Evolutionary conservation across 2,888 invertebrate species (phyloP).

Genomic region (Acleris literana): DNA sequence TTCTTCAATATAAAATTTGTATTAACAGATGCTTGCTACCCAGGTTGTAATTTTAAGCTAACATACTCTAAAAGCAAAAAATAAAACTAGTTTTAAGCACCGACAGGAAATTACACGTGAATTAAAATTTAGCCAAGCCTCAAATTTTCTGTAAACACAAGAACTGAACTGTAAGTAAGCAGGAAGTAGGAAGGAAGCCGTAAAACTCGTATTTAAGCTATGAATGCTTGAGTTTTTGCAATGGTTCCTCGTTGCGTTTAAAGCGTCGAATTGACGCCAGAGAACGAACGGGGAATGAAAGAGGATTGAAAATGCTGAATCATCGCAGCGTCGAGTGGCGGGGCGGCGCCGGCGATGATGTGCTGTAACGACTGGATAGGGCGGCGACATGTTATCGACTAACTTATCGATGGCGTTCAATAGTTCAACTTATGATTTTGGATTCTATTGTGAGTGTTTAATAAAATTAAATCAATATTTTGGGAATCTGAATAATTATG

Average conservation of each 20-base stretch:
- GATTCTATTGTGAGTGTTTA: too few species aligned
- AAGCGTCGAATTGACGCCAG: slow-evolving; percentile 65
- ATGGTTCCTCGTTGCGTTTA: slow-evolving; percentile 55
- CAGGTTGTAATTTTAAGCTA: background rate
- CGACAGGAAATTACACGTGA: too few species aligned
- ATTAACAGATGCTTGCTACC: background rate
- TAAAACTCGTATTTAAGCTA: slow-evolving; percentile 25
- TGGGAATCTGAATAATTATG: too few species aligned
- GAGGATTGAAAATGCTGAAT: slow-evolving; percentile 81
- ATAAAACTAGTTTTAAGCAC: too few species aligned
- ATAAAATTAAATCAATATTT: too few species aligned
- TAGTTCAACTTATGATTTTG: background rate
- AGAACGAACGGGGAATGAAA: slow-evolving; percentile 76
- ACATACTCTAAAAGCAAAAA: background rate
- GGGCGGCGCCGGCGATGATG: slow-evolving; percentile 70
- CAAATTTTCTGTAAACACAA: background rate
- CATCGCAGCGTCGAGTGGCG: slow-evolving; percentile 70
- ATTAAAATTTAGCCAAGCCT: too few species aligned
- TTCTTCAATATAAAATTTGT: background rate
- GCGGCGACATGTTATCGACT: slow-evolving; percentile 1
- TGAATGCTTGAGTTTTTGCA: slow-evolving; percentile 35
- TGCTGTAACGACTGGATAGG: slow-evolving; percentile 71
- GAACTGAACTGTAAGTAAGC: background rate
- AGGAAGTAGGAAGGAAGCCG: slow-evolving; percentile 5
- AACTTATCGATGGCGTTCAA: slow-evolving; percentile 28